Conservation (phyloP, 2,113 vertebrate species). For the Cynopterus brachyotis region DNA sequence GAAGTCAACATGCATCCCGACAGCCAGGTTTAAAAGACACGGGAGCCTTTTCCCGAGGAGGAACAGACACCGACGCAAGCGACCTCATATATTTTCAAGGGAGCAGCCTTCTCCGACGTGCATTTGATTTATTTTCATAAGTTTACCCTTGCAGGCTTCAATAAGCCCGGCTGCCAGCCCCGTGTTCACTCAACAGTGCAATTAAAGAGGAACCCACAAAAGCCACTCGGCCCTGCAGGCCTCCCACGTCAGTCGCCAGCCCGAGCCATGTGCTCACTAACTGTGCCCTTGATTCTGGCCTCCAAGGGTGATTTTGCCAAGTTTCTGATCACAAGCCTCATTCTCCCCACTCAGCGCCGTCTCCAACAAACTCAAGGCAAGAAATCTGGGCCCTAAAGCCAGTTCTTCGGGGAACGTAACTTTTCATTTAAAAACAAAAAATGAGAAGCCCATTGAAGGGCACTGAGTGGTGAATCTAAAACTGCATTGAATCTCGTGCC, state of each 20-base stretch:
- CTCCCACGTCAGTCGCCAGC: constrained; percentile 52
- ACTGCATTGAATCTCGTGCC: background rate
- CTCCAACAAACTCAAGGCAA: constrained; percentile 47
- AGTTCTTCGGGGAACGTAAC: background rate
- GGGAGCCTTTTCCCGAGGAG: background rate
- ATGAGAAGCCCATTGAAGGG: background rate
- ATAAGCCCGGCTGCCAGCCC: constrained; percentile 69
- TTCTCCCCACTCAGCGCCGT: background rate
- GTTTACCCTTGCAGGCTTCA: constrained; percentile 71
- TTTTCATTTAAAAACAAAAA: constrained; percentile 44
- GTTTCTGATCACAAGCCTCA: constrained; percentile 38
- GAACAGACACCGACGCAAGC: background rate
- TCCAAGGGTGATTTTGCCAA: constrained; percentile 61
- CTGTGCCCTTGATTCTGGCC: constrained; percentile 65
- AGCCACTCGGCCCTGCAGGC: constrained; percentile 61
- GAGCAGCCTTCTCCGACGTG: background rate
- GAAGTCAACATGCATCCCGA: background rate
- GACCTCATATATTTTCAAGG: constrained; percentile 12
- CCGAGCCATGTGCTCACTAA: constrained; percentile 72
- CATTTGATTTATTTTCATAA: constrained; percentile 39
- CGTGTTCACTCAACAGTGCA: constrained; percentile 66
- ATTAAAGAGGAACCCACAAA: constrained; percentile 70
- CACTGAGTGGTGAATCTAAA: constrained; percentile 34
- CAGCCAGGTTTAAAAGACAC: background rate
- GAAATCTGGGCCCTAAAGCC: constrained; percentile 56